Conservation (phyloP, 1,140 invertebrate species). For the Oncopodura yosiiana region DNA sequence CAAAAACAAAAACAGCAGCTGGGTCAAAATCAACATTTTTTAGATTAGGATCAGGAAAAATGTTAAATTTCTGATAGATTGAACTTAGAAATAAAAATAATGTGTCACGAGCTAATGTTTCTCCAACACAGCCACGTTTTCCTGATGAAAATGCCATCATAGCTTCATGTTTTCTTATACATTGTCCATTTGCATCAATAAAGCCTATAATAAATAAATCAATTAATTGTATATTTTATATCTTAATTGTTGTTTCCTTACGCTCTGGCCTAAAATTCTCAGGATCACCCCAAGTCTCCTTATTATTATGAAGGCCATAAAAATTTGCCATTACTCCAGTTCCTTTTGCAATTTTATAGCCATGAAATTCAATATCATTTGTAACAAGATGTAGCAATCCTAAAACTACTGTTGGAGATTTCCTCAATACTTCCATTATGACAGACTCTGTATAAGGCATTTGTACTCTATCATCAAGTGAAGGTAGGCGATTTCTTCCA, state of each 20-base stretch:
- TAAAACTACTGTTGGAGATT: background rate
- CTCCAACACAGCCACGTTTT: conserved; percentile 22
- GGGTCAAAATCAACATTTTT: too few relatives aligned
- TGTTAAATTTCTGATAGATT: conserved; percentile 20
- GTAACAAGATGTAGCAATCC: background rate
- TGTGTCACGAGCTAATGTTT: conserved; percentile 18
- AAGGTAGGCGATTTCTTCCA: conserved; percentile 22
- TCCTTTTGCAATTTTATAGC: conserved; percentile 38
- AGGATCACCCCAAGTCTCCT: conserved; percentile 40
- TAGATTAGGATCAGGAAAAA: conserved; percentile 8
- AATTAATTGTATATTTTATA: too few relatives aligned
- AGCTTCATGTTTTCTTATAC: background rate
- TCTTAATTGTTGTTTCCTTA: too few relatives aligned
- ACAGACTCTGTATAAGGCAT: conserved; percentile 21
- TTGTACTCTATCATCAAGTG: background rate
- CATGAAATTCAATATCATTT: conserved; percentile 30
- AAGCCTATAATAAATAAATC: too few relatives aligned
- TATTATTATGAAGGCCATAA: conserved; percentile 40
- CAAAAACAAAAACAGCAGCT: too few relatives aligned
- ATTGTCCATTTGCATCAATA: conserved; percentile 22
- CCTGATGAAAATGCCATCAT: conserved; percentile 10
- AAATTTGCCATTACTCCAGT: conserved; percentile 40
- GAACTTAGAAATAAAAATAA: conserved; percentile 14
- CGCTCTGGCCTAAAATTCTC: conserved; percentile 41
- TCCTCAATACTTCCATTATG: conserved; percentile 7